A percentile compares a stretch with the other conserved stretches of the same genome.
Evolutionary conservation across 1,140 invertebrate genomes (phyloP).

Genomic region (Hyles vespertilio): DNA sequence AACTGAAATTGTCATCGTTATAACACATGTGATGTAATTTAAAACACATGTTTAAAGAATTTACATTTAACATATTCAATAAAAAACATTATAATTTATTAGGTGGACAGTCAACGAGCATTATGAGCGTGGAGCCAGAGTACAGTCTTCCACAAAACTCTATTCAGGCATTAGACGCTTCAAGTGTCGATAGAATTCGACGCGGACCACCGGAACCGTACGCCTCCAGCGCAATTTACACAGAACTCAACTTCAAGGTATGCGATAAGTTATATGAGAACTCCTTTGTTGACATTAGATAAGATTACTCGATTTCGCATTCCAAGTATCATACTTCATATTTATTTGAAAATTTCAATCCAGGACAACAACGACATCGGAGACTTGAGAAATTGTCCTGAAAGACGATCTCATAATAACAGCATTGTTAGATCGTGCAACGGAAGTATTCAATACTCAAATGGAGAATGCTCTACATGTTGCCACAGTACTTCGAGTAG

Average conservation of each 20-base stretch:
- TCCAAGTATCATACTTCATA: conserved; percentile 36
- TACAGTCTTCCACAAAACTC: conserved; percentile 69
- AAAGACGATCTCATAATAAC: conserved; percentile 68
- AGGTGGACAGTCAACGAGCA: conserved; percentile 65
- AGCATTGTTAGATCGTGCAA: conserved; percentile 69
- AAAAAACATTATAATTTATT: conserved; percentile 14
- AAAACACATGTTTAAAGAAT: too few species aligned
- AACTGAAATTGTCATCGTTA: too few species aligned
- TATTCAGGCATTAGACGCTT: conserved; percentile 60
- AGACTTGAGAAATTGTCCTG: conserved; percentile 60
- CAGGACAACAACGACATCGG: conserved; percentile 63
- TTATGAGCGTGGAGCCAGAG: conserved; percentile 63
- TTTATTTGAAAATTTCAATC: conserved; percentile 30
- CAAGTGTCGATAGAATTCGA: conserved; percentile 63
- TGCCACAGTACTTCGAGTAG: conserved; percentile 68
- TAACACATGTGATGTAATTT: too few species aligned
- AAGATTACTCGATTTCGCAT: conserved; percentile 45
- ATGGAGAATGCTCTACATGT: conserved; percentile 69
- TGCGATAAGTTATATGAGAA: conserved; percentile 55
- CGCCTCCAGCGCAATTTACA: conserved; percentile 71
- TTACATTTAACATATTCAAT: not conserved
- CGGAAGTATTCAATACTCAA: conserved; percentile 67
- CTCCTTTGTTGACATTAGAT: conserved; percentile 48
- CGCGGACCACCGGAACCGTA: conserved; percentile 64
- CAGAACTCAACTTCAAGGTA: conserved; percentile 70